Percentiles rank a stretch among this genome's conserved stretches.
Evolutionary conservation across 2,888 invertebrate genomes (phyloP).

Genomic region (Protodeltote pygarga): DNA sequence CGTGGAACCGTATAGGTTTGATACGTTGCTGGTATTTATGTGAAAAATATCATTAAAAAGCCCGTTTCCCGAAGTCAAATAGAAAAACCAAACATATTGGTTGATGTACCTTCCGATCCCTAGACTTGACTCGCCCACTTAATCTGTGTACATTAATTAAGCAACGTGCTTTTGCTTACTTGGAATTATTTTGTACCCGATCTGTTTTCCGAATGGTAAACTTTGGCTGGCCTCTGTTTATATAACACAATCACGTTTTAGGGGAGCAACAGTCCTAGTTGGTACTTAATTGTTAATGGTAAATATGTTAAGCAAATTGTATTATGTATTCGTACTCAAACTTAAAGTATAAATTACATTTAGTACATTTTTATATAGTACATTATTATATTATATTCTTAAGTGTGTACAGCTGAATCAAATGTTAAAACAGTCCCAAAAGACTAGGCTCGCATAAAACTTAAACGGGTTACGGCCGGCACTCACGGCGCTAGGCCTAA

Average conservation of each 20-base stretch:
- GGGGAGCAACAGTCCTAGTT: slow-evolving; percentile 9
- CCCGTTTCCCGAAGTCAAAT: too few relatives aligned
- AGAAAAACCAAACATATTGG: too few relatives aligned
- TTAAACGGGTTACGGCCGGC: too few relatives aligned
- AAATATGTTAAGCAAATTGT: neutral
- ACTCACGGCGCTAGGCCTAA: slow-evolving; percentile 18
- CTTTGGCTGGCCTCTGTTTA: slow-evolving; percentile 17
- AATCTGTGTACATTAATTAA: slow-evolving; percentile 33
- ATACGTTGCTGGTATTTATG: too few relatives aligned
- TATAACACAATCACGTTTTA: slow-evolving; percentile 20
- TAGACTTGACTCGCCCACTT: slow-evolving; percentile 38
- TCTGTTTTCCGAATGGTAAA: slow-evolving; percentile 12
- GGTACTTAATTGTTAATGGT: slow-evolving; percentile 1
- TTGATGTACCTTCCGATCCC: too few relatives aligned
- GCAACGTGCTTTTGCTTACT: slow-evolving; percentile 7
- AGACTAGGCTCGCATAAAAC: too few relatives aligned
- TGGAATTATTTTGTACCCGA: slow-evolving; percentile 20
- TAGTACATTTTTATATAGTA: too few relatives aligned
- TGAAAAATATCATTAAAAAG: too few relatives aligned
- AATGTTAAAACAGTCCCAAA: too few relatives aligned
- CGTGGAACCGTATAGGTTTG: neutral
- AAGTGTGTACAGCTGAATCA: too few relatives aligned
- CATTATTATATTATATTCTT: too few relatives aligned
- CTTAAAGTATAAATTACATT: too few relatives aligned
- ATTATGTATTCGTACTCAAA: neutral